These are phyloP conservation scores for Drosophila setifemur DNA, from an alignment of 1,140 invertebrate genomes.

Conservation along the genomic window DNA sequence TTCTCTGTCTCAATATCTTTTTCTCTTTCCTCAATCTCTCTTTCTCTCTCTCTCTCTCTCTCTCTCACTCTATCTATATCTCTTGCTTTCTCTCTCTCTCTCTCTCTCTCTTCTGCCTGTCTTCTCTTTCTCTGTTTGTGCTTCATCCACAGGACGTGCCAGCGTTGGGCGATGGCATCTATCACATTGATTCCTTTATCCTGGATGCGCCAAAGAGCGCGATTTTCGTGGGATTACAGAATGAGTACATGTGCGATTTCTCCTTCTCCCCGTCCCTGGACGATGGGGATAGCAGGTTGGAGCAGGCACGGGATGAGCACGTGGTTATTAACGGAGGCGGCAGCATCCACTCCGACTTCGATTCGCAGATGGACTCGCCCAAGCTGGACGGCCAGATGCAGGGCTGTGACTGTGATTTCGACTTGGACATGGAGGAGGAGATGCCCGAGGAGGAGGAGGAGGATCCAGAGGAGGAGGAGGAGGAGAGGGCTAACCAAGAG, in stretches of 20 bases:
- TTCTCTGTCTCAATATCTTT: conserved; percentile 28
- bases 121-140: conserved; percentile 66
- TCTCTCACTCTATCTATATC: conserved; percentile 17
- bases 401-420: conserved; percentile 57
- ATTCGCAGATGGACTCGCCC: conserved; percentile 8
- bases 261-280: conserved; percentile 50
- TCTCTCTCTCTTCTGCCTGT: conserved; percentile 45
- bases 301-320: not conserved
- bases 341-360: conserved; percentile 20
- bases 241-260: conserved; percentile 68
- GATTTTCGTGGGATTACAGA: conserved; percentile 81
- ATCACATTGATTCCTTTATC: conserved; percentile 81
- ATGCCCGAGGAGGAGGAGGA: not conserved
- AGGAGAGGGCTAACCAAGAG: not conserved
- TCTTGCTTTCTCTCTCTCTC: conserved; percentile 35
- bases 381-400: conserved; percentile 7
- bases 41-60: conserved; percentile 11
- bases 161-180: conserved; percentile 66
- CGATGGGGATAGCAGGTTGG: conserved; percentile 24
- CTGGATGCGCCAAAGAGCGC: conserved; percentile 78
- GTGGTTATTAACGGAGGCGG: not conserved
- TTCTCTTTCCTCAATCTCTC: not conserved
- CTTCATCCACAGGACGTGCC: conserved; percentile 77
- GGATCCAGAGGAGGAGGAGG: not conserved
- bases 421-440: conserved; percentile 10